Conservation (phyloP, 1,140 invertebrate species). For the Cyclina sinensis region DNA sequence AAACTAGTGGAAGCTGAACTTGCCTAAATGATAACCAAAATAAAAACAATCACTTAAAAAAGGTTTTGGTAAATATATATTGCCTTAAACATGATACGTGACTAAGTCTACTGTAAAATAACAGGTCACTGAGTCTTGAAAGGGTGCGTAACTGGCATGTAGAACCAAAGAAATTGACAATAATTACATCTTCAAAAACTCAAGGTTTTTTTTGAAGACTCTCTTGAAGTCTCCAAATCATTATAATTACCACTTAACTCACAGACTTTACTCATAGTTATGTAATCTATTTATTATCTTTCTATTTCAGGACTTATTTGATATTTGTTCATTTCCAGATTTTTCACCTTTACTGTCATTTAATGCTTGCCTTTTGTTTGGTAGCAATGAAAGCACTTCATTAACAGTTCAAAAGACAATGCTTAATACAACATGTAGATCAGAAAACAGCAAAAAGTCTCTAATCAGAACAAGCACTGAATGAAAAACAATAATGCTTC, state of each 20-base stretch:
- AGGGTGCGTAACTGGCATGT: too few species aligned
- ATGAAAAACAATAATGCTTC: too few species aligned
- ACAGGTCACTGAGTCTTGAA: too few species aligned
- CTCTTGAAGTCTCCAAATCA: too few species aligned
- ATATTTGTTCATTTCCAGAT: slow-evolving; percentile 21
- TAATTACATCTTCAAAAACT: background rate
- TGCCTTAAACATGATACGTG: background rate
- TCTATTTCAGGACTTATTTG: background rate
- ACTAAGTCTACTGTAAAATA: background rate
- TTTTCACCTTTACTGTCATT: too few species aligned
- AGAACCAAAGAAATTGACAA: background rate
- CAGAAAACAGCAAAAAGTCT: too few species aligned
- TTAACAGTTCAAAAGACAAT: too few species aligned
- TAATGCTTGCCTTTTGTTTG: too few species aligned
- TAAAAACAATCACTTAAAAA: background rate
- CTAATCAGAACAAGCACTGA: too few species aligned
- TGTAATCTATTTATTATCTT: background rate
- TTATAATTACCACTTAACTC: background rate
- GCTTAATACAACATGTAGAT: too few species aligned
- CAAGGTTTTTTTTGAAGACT: too few species aligned
- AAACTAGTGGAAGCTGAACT: background rate
- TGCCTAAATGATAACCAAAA: background rate
- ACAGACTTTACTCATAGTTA: background rate
- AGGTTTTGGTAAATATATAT: background rate
- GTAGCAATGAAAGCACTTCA: too few species aligned